These are phyloP conservation scores for Pseudopipra pipra DNA, from an alignment of 2,113 vertebrate genomes.

Conservation along the genomic window DNA sequence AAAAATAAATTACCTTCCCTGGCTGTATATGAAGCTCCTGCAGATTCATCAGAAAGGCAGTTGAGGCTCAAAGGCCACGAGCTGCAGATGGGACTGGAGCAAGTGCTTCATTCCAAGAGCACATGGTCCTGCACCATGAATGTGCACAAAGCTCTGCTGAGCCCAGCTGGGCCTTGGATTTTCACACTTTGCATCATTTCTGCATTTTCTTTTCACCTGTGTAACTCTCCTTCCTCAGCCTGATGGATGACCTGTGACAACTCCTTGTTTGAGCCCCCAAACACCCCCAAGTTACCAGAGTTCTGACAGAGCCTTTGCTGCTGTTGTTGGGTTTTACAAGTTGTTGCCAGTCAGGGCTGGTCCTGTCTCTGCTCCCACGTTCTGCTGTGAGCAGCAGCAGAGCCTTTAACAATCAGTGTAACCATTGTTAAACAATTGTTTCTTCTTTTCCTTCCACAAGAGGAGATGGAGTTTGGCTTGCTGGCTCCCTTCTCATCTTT, in stretches of 20 bases:
- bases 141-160: not conserved
- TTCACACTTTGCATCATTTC: not conserved
- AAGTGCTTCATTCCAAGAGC: not conserved
- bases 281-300: not conserved
- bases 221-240: not conserved
- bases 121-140: not conserved
- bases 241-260: not conserved
- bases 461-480: not conserved
- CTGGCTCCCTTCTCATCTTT: not conserved
- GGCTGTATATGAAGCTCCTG: accelerated
- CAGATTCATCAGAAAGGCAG: not conserved
- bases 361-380: not conserved
- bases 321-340: not conserved
- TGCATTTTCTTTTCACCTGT: not conserved
- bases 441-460: not conserved
- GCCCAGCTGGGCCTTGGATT: not conserved
- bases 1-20: not conserved
- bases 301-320: not conserved
- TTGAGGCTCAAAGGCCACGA: not conserved
- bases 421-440: not conserved
- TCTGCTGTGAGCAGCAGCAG: not conserved
- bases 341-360: not conserved
- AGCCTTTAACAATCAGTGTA: not conserved
- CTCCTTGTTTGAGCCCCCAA: not conserved
- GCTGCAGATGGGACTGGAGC: not conserved